phyloP scores from a whole-genome alignment of 2,113 vertebrate species.

The Lagenorhynchus albirostris region DNA sequence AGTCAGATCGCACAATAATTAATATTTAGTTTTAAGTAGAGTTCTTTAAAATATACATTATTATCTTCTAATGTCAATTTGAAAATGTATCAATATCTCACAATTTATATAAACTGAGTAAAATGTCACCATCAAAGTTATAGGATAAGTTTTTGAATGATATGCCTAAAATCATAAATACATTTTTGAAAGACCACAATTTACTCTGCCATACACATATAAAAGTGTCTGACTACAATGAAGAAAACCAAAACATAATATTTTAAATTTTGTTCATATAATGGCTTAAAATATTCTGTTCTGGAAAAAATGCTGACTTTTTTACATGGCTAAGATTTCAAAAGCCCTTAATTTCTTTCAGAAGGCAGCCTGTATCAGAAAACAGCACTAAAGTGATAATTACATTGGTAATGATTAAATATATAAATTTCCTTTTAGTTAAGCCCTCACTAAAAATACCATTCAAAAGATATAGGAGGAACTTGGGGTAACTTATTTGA shows the following conservation, averaged over 20 bases:
- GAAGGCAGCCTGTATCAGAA: neutral
- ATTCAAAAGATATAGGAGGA: neutral
- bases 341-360: neutral
- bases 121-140: neutral
- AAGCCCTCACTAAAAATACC: neutral
- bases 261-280: slow-evolving; percentile 10
- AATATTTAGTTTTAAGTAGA: neutral
- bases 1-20: neutral
- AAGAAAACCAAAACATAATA: neutral
- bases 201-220: neutral
- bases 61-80: neutral
- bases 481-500: neutral
- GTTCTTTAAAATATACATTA: neutral
- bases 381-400: neutral
- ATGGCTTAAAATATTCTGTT: neutral
- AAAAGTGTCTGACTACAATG: neutral
- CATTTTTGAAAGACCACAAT: neutral
- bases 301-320: neutral
- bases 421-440: neutral
- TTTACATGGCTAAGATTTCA: slow-evolving; percentile 12
- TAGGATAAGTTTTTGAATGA: neutral
- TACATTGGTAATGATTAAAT: neutral
- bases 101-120: neutral
- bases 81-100: neutral
- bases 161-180: neutral